A percentile compares a stretch with the other conserved stretches of the same genome.
Evolutionary conservation across 1,140 invertebrate genomes (phyloP).

Genomic region (Caenorhabditis inopinata): DNA sequence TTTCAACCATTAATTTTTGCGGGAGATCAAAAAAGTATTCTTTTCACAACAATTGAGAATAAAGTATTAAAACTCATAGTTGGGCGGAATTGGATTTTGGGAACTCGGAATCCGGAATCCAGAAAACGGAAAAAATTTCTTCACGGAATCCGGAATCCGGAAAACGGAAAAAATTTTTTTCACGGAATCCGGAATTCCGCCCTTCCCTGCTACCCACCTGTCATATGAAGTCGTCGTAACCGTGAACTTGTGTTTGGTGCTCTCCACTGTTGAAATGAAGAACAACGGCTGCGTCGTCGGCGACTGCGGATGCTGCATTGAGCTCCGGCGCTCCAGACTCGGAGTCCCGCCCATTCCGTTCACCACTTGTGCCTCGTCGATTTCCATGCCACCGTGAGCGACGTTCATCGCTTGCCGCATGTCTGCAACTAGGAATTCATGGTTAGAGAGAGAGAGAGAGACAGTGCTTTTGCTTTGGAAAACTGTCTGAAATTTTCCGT

Average conservation of each 20-base stretch:
- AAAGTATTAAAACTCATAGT: no score
- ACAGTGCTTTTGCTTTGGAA: background rate
- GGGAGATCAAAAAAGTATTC: no score
- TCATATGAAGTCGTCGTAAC: constrained; percentile 37
- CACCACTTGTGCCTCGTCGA: constrained; percentile 10
- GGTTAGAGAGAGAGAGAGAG: background rate
- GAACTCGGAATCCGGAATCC: no score
- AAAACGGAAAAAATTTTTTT: background rate
- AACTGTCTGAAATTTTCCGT: no score
- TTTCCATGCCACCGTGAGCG: constrained; percentile 50
- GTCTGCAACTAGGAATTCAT: constrained; percentile 21
- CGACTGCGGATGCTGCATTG: background rate
- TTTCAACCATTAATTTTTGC: no score
- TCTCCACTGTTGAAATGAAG: constrained; percentile 41
- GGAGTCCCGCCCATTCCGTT: background rate
- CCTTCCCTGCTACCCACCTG: background rate
- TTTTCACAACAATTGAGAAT: no score
- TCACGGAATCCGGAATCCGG: background rate
- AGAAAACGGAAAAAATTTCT: background rate
- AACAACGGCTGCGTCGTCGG: constrained; percentile 22
- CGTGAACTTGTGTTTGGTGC: constrained; percentile 43
- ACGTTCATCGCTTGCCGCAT: constrained; percentile 57
- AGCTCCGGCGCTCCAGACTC: background rate
- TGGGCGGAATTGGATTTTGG: no score
- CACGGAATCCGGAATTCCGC: no score